These are phyloP conservation scores for Zygaena filipendulae DNA, from an alignment of 2,888 invertebrate species.

Conservation along the genomic window DNA sequence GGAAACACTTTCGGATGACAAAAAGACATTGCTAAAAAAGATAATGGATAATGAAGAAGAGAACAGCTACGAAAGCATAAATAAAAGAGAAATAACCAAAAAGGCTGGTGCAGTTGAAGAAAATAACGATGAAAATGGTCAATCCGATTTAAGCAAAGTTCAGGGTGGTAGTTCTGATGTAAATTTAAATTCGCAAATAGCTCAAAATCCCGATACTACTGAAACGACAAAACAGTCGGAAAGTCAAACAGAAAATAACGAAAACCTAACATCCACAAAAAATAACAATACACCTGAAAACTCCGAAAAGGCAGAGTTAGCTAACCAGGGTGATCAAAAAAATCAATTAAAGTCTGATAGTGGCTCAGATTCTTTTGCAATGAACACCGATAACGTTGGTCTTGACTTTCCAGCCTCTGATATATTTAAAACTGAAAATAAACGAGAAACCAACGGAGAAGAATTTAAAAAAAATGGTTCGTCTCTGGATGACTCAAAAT, in stretches of 20 bases:
- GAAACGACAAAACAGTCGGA: constrained; percentile 28
- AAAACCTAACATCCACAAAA: constrained; percentile 26
- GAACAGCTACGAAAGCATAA: constrained; percentile 22
- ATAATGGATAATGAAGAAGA: constrained; percentile 33
- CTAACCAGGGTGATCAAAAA: constrained; percentile 18
- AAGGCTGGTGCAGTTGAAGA: constrained; percentile 50
- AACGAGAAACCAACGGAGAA: constrained; percentile 37
- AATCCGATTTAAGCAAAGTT: constrained; percentile 39
- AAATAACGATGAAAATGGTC: constrained; percentile 36
- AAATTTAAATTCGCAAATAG: constrained; percentile 23
- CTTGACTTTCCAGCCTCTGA: constrained; percentile 7
- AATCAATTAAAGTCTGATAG: constrained; percentile 21
- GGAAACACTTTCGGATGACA: constrained; percentile 45
- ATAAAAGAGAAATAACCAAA: constrained; percentile 56
- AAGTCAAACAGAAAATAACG: constrained; percentile 23
- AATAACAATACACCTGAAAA: constrained; percentile 18
- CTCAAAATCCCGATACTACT: constrained; percentile 23
- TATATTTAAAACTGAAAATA: constrained; percentile 32
- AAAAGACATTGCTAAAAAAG: constrained; percentile 42
- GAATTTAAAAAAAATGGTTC: constrained; percentile 22
- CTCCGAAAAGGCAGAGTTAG: constrained; percentile 22
- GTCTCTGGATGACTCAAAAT: constrained; percentile 22
- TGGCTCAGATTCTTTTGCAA: constrained; percentile 16
- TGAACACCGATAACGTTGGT: neutral
- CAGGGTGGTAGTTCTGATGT: constrained; percentile 28